Evolutionary conservation across 2,797 vertebrate genomes (phyloP).

Genomic region (Sebastes diaconus): DNA sequence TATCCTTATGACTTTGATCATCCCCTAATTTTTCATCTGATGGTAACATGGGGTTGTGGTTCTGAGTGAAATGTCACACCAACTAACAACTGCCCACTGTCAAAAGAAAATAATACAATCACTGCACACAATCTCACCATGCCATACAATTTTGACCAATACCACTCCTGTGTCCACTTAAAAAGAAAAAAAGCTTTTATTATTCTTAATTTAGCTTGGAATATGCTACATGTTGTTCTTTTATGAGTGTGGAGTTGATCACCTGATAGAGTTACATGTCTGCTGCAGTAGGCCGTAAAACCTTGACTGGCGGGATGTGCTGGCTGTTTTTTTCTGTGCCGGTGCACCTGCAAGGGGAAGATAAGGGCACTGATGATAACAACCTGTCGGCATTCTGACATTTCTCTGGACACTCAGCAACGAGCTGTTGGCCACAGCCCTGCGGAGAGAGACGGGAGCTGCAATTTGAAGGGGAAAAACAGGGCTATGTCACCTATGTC

Average conservation of each 20-base stretch:
- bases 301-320: slow-evolving; percentile 59
- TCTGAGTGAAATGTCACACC: background rate
- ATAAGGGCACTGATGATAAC: slow-evolving; percentile 83
- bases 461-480: slow-evolving; percentile 47
- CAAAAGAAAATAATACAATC: background rate
- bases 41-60: background rate
- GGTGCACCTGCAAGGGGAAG: slow-evolving; percentile 77
- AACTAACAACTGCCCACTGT: background rate
- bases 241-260: slow-evolving; percentile 58
- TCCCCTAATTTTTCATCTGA: background rate
- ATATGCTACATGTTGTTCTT: slow-evolving; percentile 27
- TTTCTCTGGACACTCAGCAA: slow-evolving; percentile 78
- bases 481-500: slow-evolving; percentile 30
- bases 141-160: background rate
- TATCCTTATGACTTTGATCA: too few species aligned
- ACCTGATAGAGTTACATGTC: slow-evolving; percentile 58
- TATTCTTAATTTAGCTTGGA: slow-evolving; percentile 15
- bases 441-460: slow-evolving; percentile 38
- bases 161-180: background rate
- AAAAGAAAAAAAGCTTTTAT: background rate
- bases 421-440: slow-evolving; percentile 65
- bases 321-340: slow-evolving; percentile 63
- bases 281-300: slow-evolving; percentile 66
- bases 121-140: background rate
- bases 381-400: slow-evolving; percentile 79